phyloP scores from a whole-genome alignment of 2,888 invertebrate species.

The Nemotelus nigrinus region DNA sequence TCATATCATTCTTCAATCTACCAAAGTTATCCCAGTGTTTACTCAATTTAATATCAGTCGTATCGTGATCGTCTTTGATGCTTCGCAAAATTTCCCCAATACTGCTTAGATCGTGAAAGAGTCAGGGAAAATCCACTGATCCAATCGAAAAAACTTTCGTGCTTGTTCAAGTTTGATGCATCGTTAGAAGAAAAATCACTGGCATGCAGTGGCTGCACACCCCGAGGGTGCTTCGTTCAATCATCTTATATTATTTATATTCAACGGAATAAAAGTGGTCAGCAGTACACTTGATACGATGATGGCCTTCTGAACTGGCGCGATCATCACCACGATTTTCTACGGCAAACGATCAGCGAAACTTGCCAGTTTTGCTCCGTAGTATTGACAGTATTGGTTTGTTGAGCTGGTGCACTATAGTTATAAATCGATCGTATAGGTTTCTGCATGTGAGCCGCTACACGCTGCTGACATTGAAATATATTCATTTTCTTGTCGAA shows the following conservation, averaged over 20 bases:
- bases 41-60: no score
- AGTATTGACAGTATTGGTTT: slow-evolving; percentile 1
- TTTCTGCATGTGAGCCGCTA: not conserved
- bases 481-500: slow-evolving; percentile 27
- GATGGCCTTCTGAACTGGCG: slow-evolving; percentile 1
- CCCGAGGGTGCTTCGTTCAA: not conserved
- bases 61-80: not conserved
- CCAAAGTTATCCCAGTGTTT: no score
- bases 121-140: slow-evolving; percentile 25
- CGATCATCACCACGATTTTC: slow-evolving; percentile 1
- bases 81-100: slow-evolving; percentile 8
- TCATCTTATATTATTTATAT: no score
- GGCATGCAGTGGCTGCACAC: not conserved
- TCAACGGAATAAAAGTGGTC: no score
- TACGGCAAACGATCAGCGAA: not conserved
- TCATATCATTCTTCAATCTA: no score
- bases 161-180: not conserved
- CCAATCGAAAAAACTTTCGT: slow-evolving; percentile 19
- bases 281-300: no score
- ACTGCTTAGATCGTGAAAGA: not conserved
- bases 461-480: slow-evolving; percentile 32
- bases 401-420: not conserved
- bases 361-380: not conserved
- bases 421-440: not conserved
- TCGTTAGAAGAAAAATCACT: not conserved